phyloP scores from a whole-genome alignment of 1,140 invertebrate species.

The Aphis craccivora region DNA sequence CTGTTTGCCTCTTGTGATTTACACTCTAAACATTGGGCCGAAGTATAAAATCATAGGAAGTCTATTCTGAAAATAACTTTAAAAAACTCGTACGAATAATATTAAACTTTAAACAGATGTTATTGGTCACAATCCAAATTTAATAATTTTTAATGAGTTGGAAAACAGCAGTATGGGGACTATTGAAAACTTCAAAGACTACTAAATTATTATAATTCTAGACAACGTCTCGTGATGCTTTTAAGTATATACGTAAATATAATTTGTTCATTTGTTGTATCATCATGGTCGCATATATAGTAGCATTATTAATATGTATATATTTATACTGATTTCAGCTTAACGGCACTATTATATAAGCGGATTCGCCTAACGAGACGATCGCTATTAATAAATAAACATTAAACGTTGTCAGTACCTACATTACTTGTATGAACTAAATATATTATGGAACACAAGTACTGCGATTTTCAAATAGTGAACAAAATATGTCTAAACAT shows the following conservation, averaged over 20 bases:
- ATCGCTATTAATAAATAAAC: neutral
- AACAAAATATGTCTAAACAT: neutral
- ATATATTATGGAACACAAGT: neutral
- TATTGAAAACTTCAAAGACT: constrained; percentile 40
- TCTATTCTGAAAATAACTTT: constrained; percentile 24
- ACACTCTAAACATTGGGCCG: neutral
- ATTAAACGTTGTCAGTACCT: neutral
- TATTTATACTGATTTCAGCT: neutral
- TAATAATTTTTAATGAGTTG: constrained; percentile 41
- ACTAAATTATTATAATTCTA: neutral
- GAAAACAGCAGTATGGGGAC: neutral
- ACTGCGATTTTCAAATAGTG: neutral
- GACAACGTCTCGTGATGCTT: constrained; percentile 6
- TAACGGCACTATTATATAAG: neutral
- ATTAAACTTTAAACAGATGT: constrained; percentile 50
- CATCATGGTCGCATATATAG: neutral
- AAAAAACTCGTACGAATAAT: neutral
- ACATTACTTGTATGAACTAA: neutral
- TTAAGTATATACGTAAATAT: constrained; percentile 4
- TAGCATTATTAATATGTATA: neutral
- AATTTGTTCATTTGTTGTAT: neutral
- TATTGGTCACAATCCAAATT: constrained; percentile 55
- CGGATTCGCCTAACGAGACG: neutral
- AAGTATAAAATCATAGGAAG: neutral
- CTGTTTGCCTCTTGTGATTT: neutral